Percentiles rank a stretch among this genome's conserved stretches.
Evolutionary conservation across 35 echinoderm and acorn worm species (phyloP).

Genomic region (Ptychodera flava): DNA sequence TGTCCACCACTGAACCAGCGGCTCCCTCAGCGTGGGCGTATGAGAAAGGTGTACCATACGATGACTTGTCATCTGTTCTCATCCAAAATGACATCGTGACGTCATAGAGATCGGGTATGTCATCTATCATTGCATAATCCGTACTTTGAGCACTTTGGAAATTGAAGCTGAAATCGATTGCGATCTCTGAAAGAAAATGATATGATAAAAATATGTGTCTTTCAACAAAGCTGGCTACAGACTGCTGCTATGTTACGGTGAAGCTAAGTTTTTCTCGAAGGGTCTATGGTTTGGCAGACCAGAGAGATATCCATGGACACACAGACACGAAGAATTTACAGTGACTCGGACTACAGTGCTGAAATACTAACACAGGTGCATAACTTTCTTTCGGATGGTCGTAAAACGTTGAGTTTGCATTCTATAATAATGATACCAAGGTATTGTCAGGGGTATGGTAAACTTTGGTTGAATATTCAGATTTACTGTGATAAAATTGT

Average conservation of each 20-base stretch:
- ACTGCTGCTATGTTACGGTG: background rate
- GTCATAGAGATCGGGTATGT: conserved; percentile 42
- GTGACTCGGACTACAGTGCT: background rate
- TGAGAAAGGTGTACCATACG: conserved; percentile 50
- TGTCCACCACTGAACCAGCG: conserved; percentile 34
- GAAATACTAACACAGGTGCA: background rate
- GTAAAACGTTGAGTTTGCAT: background rate
- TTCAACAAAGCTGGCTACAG: background rate
- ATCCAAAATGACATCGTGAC: conserved; percentile 72
- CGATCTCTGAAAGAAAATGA: conserved; percentile 23
- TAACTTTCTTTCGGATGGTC: background rate
- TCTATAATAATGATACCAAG: background rate
- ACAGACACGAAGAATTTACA: no score
- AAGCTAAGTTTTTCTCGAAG: background rate
- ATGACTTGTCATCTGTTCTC: conserved; percentile 36
- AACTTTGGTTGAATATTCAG: background rate
- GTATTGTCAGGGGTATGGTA: background rate
- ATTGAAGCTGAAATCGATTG: conserved; percentile 33
- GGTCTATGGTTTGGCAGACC: background rate
- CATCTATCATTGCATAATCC: conserved; percentile 23
- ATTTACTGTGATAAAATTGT: background rate
- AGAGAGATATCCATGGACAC: background rate
- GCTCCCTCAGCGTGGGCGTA: conserved; percentile 11
- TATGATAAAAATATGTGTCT: background rate
- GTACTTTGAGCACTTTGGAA: conserved; percentile 32